A percentile compares a stretch with the other conserved stretches of the same genome.
phyloP scores from a whole-genome alignment of 1,140 invertebrate species.

The Formica selysi region DNA sequence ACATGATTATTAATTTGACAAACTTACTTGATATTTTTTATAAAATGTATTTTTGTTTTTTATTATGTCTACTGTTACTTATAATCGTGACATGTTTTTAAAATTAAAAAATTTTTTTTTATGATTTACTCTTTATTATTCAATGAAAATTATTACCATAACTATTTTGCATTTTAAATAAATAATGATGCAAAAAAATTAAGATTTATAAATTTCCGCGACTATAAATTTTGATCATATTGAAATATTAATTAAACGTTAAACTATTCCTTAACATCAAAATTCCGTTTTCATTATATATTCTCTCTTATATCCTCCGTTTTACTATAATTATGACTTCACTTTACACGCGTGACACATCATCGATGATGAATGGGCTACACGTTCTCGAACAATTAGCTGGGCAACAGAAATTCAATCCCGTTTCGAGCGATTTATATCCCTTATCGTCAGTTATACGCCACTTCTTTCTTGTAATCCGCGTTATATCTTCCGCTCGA shows the following conservation, averaged over 20 bases:
- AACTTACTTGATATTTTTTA: neutral
- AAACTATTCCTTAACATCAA: constrained; percentile 1
- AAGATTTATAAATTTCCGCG: neutral
- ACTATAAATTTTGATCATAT: neutral
- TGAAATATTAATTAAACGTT: constrained; percentile 12
- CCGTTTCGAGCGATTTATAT: constrained; percentile 41
- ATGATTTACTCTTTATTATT: neutral
- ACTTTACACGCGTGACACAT: constrained; percentile 25
- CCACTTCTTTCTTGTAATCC: constrained; percentile 23
- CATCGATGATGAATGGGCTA: constrained; percentile 19
- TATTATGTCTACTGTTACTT: neutral
- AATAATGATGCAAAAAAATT: neutral
- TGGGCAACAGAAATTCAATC: constrained; percentile 17
- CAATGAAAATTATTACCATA: neutral
- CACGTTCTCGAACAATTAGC: constrained; percentile 37
- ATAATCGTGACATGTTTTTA: neutral
- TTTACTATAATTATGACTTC: constrained; percentile 14
- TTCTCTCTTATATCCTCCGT: neutral
- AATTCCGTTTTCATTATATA: neutral
- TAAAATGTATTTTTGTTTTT: neutral
- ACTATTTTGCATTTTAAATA: neutral
- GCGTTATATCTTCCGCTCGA: constrained; percentile 14
- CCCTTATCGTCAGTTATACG: constrained; percentile 9
- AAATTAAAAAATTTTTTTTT: neutral
- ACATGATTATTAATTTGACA: neutral